Evolutionary conservation across 2,888 invertebrate species (phyloP).

Genomic region (Parnassius orleans): DNA sequence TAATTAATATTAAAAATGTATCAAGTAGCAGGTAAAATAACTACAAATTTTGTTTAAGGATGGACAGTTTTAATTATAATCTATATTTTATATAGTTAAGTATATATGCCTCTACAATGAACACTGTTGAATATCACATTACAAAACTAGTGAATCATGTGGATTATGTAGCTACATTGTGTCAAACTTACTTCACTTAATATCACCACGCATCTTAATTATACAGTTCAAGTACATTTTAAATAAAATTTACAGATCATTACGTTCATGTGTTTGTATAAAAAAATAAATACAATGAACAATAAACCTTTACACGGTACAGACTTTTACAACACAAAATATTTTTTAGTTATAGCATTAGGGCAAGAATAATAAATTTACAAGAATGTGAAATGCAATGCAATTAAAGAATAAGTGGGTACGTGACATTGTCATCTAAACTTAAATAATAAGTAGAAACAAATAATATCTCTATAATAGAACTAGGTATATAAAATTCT

Average conservation of each 20-base stretch:
- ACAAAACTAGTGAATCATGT: neutral
- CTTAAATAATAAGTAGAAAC: constrained; percentile 19
- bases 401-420: neutral
- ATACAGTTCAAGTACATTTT: constrained; percentile 10
- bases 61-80: constrained; percentile 16
- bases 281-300: neutral
- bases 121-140: constrained; percentile 6
- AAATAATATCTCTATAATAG: constrained; percentile 13
- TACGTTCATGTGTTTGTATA: neutral
- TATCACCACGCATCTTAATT: constrained; percentile 1
- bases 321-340: too few relatives aligned
- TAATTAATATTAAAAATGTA: too few relatives aligned
- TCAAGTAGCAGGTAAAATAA: too few relatives aligned
- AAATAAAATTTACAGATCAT: neutral
- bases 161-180: too few relatives aligned
- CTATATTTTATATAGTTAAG: constrained; percentile 67
- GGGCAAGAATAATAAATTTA: constrained; percentile 21
- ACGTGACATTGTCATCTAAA: constrained; percentile 7
- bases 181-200: constrained; percentile 5
- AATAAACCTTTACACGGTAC: too few relatives aligned
- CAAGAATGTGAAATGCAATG: neutral
- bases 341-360: constrained; percentile 10
- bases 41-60: neutral
- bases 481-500: constrained; percentile 24
- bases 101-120: constrained; percentile 50